Base-by-base conservation (phyloP, 1,140 invertebrate species). In the Microplitis demolitor region DNA sequence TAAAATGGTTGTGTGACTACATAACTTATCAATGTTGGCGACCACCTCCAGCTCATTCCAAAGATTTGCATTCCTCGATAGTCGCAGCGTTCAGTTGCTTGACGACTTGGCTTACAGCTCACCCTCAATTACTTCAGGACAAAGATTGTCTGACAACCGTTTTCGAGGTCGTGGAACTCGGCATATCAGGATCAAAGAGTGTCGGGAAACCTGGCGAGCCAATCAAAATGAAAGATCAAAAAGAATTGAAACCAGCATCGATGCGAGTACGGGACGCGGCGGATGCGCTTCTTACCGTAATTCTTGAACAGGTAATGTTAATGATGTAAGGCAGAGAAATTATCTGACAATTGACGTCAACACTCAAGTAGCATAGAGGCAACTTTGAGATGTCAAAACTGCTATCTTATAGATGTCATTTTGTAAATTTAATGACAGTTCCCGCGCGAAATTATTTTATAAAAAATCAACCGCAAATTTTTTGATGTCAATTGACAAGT, bases 1-100 rank as follows among this genome's bases (percentile, higher is more conserved):
- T 99, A 4, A 97, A 98, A 83, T 97, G 97, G 97, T 91, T 99
- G 66, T 97, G 97, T 87, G 96, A 99, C 88, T 99, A 98, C 84
- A 98, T 99, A 78, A 92, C 95, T 34, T 94, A 94, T 84, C 98
- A 99, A 87, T 98, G 98, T 88, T 96, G 93, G 75, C 91, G 97
- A 66, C 98, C 98, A 16, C 97, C 98, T 34, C 96, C 93, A 60
- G 93, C 93, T 60, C 98, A 99, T 90, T 98, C 97, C 5, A 96
- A 97, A 85, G 98, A 99, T 89, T 90, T 99, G 68, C 98, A 99
- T 88, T 99, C 97, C 4, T 96, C 96, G 72, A 98, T 98, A 74
- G 97, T 98, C 24, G 96, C 96, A 16, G 97, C 97, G 0, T 98
- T 97, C 87, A 91, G 93, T 62, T 97, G 96, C 83, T 92, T 98